Evolutionary conservation across 2,797 vertebrate species (phyloP).

Genomic region (Sebastolobus altivelis): DNA sequence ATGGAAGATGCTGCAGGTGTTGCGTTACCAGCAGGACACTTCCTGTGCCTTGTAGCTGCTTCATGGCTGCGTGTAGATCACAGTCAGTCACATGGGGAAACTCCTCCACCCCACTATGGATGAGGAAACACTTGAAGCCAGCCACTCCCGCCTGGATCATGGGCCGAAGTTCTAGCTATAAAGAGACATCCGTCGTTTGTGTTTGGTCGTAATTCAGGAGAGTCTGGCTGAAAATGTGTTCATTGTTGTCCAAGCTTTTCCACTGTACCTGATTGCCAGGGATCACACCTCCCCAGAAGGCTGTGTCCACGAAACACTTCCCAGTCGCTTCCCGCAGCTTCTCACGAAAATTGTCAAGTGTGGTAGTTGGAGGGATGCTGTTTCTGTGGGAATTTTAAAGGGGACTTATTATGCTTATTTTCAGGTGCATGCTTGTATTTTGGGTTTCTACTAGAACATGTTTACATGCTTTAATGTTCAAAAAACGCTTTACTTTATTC

Average conservation of each 20-base stretch:
- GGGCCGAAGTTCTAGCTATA: slow-evolving; percentile 83
- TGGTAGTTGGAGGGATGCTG: slow-evolving; percentile 88
- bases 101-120: slow-evolving; percentile 88
- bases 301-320: slow-evolving; percentile 88
- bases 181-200: slow-evolving; percentile 11
- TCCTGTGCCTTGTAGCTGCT: slow-evolving; percentile 85
- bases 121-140: slow-evolving; percentile 91
- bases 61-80: slow-evolving; percentile 87
- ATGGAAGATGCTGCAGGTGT: background rate
- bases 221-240: background rate
- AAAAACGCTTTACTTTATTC: too few species aligned
- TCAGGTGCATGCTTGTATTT: too few species aligned
- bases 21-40: slow-evolving; percentile 87
- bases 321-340: slow-evolving; percentile 81
- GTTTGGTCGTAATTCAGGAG: background rate
- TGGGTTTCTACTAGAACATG: too few species aligned
- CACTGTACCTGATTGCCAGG: slow-evolving; percentile 86
- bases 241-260: background rate
- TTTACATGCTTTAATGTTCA: too few species aligned
- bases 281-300: slow-evolving; percentile 90
- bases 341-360: slow-evolving; percentile 79
- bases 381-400: slow-evolving; percentile 75
- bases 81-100: slow-evolving; percentile 84
- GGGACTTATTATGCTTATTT: too few species aligned
- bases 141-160: slow-evolving; percentile 87